Base-by-base conservation (phyloP, 2,888 invertebrate genomes). In the Hypsopygia costalis region DNA sequence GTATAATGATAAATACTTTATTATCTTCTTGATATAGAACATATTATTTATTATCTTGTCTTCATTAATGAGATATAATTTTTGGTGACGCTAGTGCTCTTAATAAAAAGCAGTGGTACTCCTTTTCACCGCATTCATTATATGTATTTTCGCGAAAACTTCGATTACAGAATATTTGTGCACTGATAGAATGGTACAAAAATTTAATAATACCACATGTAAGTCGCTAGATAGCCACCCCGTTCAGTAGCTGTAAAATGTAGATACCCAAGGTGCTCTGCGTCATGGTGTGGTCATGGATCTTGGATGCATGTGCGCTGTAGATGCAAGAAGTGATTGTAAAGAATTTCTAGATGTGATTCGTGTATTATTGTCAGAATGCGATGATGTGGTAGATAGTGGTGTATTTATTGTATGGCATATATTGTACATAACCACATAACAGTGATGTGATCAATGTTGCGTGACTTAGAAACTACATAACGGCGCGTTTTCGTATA, bases 291-390 rank as follows among this genome's bases (percentile, higher is more conserved):
- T 47, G 44, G 16, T 16, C 16, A 16, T 16, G 16, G 16, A 2
- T 16, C 16, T 16, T 4, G 16, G 16, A 16, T 16, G 16, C 16
- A 16, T 16, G 16, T 16, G 44, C 44, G 42, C 34, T 44, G 41
- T 45, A 38, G 12, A 43, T 46, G 41, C 49, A 49, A 34, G 42
- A 44, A 49, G 41, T 48, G 41, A 43, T 46, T 52, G 51, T 46
- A 49, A 52, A 50, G 22, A 33, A 33, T 30, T 29, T 30, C 44
- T 55, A 59, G 44, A 38, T 49, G 41, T 62, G 49, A 50, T 51
- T 25, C 58, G 56, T 60, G 51, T 60, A 62, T 64, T 64, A 64
- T 59, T 57, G 41, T 47, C 43, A 41, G 56, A 61, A 49, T 55
- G 58, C 43, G 51, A 48, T 51, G 52, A 42, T 60, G 46, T 58